Base-by-base conservation (phyloP, 2,888 invertebrate species). In the Ichneumon xanthorius region DNA sequence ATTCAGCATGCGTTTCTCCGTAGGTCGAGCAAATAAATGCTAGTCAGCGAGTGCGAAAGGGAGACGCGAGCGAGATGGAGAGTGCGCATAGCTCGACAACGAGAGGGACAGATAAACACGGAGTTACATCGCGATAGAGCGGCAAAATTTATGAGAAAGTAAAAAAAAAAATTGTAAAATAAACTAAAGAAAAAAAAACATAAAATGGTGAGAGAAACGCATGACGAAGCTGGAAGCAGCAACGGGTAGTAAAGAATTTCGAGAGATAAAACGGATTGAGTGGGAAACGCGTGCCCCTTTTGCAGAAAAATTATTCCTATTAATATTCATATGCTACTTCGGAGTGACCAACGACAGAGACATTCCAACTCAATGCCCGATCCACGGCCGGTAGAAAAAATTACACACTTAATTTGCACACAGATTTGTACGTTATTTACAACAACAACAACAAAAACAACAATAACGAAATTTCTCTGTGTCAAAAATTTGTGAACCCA, bases 21-120 rank as follows among this genome's bases (percentile, higher is more conserved):
- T 63, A 48, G 75, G 61, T 58, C 61, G 75, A 75, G 75, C 75
- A 75, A 75, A 63, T 75, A 75, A 75, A 75, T 75, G 75, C 45
- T 63, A 75, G 30, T 75, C 63, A 48, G 61, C 61, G 70, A 58
- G 22, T 22, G 16, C 26, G 22, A 26, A 26, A 26, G 26, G n/a
- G 26, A 40, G 26, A 26, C 48, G 9, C 45, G 26, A n/a, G 30
- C 16, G n/a, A 16, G n/a, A 73, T 75, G 45, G 63, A 75, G 63
- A 48, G 16, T 40, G 58, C 58, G 9, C 73, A 45, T 4, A 4
- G n/a, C 40, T 72, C 26, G 22, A 45, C 16, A 9, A 61, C 19
- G 45, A 73, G 61, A 61, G 61, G 16, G n/a, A 73, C 22, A 26
- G 58, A 22, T 11, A 58, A 26, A 26, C 19, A 55, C 55, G 19